Conservation (phyloP, 2,888 invertebrate species). For the Drosophila falleni region DNA sequence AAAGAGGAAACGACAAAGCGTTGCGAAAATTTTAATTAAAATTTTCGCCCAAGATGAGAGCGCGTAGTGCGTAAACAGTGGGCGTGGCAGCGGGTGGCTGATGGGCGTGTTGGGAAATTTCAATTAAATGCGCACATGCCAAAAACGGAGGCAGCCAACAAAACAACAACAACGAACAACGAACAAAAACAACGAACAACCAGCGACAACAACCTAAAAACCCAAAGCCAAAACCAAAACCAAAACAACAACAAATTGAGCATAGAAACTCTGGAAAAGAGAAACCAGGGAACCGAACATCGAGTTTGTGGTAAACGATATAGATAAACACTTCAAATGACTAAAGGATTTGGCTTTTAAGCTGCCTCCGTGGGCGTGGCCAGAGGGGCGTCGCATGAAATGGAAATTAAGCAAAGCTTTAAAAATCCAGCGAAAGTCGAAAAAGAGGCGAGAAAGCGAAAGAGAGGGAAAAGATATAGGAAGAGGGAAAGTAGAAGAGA, state of each 20-base stretch:
- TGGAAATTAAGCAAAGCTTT: slow-evolving; percentile 67
- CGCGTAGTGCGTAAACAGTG: slow-evolving; percentile 64
- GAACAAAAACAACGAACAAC: slow-evolving; percentile 4
- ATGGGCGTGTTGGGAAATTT: slow-evolving; percentile 73
- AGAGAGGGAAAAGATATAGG: slow-evolving; percentile 1
- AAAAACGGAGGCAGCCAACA: slow-evolving; percentile 45
- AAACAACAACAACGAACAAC: slow-evolving; percentile 4
- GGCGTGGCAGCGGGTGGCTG: slow-evolving; percentile 27
- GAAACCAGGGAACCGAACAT: slow-evolving; percentile 35
- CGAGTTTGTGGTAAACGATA: slow-evolving; percentile 68
- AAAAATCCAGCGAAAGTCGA: slow-evolving; percentile 40
- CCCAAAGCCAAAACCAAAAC: slow-evolving; percentile 28
- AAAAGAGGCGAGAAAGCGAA: background rate
- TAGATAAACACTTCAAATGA: slow-evolving; percentile 75
- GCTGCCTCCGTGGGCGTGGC: slow-evolving; percentile 34
- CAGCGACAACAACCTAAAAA: slow-evolving; percentile 40
- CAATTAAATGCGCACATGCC: slow-evolving; percentile 79
- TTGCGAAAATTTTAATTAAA: slow-evolving; percentile 76
- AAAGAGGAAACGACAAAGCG: slow-evolving; percentile 35
- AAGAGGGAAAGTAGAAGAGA: slow-evolving; percentile 3
- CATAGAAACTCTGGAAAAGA: slow-evolving; percentile 20
- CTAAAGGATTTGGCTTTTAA: slow-evolving; percentile 66
- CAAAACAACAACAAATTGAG: slow-evolving; percentile 63
- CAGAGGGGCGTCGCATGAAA: slow-evolving; percentile 59
- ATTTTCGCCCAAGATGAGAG: slow-evolving; percentile 66